A percentile compares a stretch with the other conserved stretches of the same genome.
Conservation (phyloP, 2,888 invertebrate genomes). For the Epinotia brunnichana region DNA sequence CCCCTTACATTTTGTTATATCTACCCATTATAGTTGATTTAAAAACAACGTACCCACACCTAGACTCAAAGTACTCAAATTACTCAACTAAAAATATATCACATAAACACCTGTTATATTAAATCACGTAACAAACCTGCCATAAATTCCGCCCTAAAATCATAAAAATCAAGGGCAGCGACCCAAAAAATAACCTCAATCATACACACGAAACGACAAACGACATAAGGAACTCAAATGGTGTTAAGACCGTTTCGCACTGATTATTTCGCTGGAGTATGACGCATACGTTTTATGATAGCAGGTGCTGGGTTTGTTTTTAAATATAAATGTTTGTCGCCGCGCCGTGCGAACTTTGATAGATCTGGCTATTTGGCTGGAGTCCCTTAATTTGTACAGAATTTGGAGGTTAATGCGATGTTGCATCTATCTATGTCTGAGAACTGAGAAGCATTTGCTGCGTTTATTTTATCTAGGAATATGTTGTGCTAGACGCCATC, state of each 20-base stretch:
- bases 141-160: slow-evolving; percentile 35
- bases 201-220: not conserved
- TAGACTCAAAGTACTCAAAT: too few relatives aligned
- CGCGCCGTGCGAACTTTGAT: slow-evolving; percentile 16
- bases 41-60: too few relatives aligned
- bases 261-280: slow-evolving; percentile 40
- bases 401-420: not conserved
- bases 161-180: slow-evolving; percentile 28
- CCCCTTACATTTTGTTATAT: too few relatives aligned
- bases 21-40: too few relatives aligned
- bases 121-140: not conserved
- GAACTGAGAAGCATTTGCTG: not conserved
- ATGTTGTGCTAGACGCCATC: not conserved
- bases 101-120: slow-evolving; percentile 12
- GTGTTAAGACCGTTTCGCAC: not conserved
- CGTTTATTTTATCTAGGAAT: not conserved
- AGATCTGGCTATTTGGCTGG: slow-evolving; percentile 34
- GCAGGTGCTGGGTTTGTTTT: slow-evolving; percentile 55
- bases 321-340: slow-evolving; percentile 42
- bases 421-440: slow-evolving; percentile 34
- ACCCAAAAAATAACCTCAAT: slow-evolving; percentile 26
- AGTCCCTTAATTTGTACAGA: slow-evolving; percentile 27
- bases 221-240: not conserved
- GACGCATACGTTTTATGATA: slow-evolving; percentile 59
- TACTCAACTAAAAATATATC: slow-evolving; percentile 5